Evolutionary conservation across 2,888 invertebrate genomes (phyloP).

Genomic region (Poecilus cupreus): DNA sequence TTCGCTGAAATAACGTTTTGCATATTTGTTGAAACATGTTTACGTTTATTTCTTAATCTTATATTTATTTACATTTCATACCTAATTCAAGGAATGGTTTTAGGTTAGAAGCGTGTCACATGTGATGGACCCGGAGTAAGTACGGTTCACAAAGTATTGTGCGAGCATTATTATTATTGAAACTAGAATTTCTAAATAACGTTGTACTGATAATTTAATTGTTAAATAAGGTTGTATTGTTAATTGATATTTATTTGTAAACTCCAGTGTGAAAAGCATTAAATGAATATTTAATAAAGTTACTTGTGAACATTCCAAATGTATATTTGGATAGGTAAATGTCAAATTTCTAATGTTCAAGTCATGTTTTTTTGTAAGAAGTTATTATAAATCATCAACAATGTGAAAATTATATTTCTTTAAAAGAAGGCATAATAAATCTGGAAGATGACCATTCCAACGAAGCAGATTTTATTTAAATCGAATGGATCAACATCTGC

Average conservation of each 20-base stretch:
- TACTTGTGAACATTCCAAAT: background rate
- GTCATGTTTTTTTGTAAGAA: constrained; percentile 28
- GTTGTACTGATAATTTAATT: too few species aligned
- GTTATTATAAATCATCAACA: constrained; percentile 20
- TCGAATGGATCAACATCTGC: constrained; percentile 71
- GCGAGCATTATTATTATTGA: background rate
- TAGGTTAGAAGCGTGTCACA: constrained; percentile 15
- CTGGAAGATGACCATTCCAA: constrained; percentile 61
- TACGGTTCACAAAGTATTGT: background rate
- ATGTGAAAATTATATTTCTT: constrained; percentile 23
- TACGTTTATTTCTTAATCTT: background rate
- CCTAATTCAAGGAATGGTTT: background rate
- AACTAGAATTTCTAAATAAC: background rate
- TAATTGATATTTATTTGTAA: background rate
- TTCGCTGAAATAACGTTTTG: constrained; percentile 32
- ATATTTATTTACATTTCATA: constrained; percentile 14
- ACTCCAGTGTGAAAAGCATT: background rate
- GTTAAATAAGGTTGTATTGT: background rate
- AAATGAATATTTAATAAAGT: background rate
- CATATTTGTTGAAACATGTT: constrained; percentile 48
- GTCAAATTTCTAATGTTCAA: constrained; percentile 26
- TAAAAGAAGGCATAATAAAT: constrained; percentile 17
- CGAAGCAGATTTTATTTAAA: constrained; percentile 60
- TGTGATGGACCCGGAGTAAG: background rate
- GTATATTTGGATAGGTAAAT: constrained; percentile 13